phyloP scores from a whole-genome alignment of 2,113 vertebrate genomes.

The Garra rufa region DNA sequence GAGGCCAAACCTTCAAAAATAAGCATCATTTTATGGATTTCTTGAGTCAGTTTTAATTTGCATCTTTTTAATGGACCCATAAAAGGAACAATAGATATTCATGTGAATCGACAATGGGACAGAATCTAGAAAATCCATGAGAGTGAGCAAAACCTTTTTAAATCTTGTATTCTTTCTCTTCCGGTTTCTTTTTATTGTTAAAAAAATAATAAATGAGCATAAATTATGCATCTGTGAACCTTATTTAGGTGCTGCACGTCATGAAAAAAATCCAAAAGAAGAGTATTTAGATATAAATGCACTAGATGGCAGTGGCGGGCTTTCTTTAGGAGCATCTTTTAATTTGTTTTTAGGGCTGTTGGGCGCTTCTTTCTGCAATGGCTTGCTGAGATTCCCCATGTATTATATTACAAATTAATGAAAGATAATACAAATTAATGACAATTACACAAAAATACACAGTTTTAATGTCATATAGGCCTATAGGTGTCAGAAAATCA shows the following conservation, averaged over 20 bases:
- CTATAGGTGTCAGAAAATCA: background rate
- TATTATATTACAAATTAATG: background rate
- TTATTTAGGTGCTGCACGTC: background rate
- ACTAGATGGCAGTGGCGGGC: slow-evolving; percentile 41
- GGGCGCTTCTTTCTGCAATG: background rate
- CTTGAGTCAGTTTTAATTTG: slow-evolving; percentile 1
- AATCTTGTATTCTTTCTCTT: background rate
- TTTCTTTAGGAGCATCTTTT: background rate
- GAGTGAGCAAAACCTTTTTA: background rate
- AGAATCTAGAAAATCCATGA: background rate
- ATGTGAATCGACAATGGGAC: background rate
- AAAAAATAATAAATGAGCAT: background rate
- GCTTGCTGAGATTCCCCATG: background rate
- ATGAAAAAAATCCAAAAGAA: background rate
- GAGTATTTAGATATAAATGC: background rate
- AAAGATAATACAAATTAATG: background rate
- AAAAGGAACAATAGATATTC: background rate
- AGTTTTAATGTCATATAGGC: background rate
- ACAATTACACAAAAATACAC: background rate
- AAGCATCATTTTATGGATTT: slow-evolving; percentile 9
- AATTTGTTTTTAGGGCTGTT: too few species aligned
- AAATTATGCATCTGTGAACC: background rate
- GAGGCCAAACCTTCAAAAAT: slow-evolving; percentile 32
- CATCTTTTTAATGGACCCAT: background rate
- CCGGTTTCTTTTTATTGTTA: background rate